Evolutionary conservation across 2,888 invertebrate genomes (phyloP).

Genomic region (Hipparchia sbordonii): DNA sequence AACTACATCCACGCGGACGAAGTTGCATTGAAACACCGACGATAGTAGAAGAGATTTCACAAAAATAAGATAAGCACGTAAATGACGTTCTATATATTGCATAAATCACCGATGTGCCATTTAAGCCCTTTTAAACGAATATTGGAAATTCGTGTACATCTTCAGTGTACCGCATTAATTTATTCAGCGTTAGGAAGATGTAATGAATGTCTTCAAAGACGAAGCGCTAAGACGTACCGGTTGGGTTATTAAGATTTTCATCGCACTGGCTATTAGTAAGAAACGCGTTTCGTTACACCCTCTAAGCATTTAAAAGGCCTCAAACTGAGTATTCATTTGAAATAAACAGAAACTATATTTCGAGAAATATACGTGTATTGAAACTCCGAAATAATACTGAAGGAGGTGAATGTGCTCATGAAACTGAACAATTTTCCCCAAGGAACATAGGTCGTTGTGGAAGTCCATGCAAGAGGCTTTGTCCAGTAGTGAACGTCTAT

Average conservation of each 20-base stretch:
- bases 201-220: slow-evolving; percentile 68
- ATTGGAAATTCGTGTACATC: slow-evolving; percentile 1
- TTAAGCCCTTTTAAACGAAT: neutral
- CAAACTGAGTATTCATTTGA: too few relatives aligned
- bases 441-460: too few relatives aligned
- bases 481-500: too few relatives aligned
- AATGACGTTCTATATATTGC: neutral
- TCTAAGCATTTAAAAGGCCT: neutral
- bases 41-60: too few relatives aligned
- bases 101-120: neutral
- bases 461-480: too few relatives aligned
- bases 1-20: too few relatives aligned
- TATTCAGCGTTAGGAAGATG: slow-evolving; percentile 59
- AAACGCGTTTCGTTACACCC: neutral
- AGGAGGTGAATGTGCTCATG: too few relatives aligned
- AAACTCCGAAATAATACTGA: too few relatives aligned
- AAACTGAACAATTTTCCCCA: too few relatives aligned
- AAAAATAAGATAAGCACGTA: neutral
- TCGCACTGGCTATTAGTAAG: neutral
- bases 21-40: too few relatives aligned
- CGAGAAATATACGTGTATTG: too few relatives aligned
- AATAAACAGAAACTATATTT: too few relatives aligned
- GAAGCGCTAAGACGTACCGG: slow-evolving; percentile 32
- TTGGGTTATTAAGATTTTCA: slow-evolving; percentile 6
- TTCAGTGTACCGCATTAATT: slow-evolving; percentile 52